Conservation (phyloP, 2,797 vertebrate genomes). For the Halcyon chelicuti region DNA sequence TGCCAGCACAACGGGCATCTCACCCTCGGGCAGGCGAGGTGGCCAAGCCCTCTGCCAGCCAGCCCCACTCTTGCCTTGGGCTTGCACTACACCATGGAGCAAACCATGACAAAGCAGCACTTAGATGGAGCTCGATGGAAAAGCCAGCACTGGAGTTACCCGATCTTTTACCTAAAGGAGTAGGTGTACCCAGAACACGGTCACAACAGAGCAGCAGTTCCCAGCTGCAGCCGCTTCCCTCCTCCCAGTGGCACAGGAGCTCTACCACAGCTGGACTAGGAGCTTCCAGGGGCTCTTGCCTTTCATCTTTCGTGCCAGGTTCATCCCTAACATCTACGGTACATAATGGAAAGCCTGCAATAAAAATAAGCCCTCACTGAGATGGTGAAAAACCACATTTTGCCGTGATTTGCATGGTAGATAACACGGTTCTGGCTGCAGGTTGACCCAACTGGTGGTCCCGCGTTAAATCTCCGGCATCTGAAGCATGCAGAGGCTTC, state of each 20-base stretch:
- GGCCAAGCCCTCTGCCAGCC: neutral
- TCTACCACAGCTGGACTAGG: neutral
- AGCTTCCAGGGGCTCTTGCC: neutral
- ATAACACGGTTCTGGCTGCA: neutral
- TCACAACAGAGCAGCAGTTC: neutral
- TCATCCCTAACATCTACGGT: neutral
- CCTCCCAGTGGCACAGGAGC: rapidly evolving
- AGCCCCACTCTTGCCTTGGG: neutral
- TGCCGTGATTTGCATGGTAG: neutral
- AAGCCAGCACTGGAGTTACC: neutral
- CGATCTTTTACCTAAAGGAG: neutral
- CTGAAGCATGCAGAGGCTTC: neutral
- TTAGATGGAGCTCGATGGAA: neutral
- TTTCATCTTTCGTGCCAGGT: neutral
- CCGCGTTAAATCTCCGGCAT: neutral
- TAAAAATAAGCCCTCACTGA: neutral
- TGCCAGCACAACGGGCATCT: neutral
- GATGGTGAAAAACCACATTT: neutral
- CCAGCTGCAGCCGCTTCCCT: neutral
- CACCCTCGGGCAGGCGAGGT: rapidly evolving
- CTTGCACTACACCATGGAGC: rapidly evolving
- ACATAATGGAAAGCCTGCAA: neutral
- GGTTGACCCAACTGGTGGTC: neutral
- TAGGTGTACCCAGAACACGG: rapidly evolving
- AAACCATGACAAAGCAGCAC: neutral